Evolutionary conservation across 2,888 invertebrate genomes (phyloP).

Genomic region (Augochlorella aurata): DNA sequence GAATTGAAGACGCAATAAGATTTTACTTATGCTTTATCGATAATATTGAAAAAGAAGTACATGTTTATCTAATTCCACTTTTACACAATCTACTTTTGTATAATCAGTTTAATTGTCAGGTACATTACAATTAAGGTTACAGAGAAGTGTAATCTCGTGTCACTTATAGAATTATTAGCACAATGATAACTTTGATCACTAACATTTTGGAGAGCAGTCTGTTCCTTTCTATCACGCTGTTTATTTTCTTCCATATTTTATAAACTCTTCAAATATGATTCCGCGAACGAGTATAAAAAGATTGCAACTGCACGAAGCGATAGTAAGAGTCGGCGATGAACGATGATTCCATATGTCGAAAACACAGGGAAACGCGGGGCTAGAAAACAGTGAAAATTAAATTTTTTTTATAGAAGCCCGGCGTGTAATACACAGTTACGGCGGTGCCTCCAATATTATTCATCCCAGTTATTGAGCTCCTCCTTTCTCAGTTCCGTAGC

Average conservation of each 20-base stretch:
- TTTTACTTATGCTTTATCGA: too few species aligned
- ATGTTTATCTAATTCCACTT: too few species aligned
- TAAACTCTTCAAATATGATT: neutral
- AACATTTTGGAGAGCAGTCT: neutral
- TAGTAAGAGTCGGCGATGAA: neutral
- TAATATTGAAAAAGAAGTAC: too few species aligned
- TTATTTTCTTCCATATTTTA: neutral
- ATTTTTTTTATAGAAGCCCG: constrained; percentile 29
- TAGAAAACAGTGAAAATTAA: constrained; percentile 38
- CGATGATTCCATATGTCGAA: neutral
- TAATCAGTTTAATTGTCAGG: too few species aligned
- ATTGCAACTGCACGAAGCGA: neutral
- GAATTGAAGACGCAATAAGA: too few species aligned
- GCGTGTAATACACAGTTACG: constrained; percentile 58
- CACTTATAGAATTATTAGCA: neutral
- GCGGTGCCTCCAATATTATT: constrained; percentile 60
- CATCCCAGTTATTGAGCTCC: constrained; percentile 65
- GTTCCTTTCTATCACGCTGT: too few species aligned
- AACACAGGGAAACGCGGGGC: neutral
- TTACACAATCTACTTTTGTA: too few species aligned
- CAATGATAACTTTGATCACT: neutral
- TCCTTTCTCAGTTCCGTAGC: constrained; percentile 47
- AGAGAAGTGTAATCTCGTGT: neutral
- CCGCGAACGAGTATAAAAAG: neutral
- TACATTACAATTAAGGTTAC: too few species aligned